A percentile compares a stretch with the other conserved stretches of the same genome.
These are phyloP conservation scores for Cantharis nigra DNA, from an alignment of 2,888 invertebrate genomes.

Conservation along the genomic window DNA sequence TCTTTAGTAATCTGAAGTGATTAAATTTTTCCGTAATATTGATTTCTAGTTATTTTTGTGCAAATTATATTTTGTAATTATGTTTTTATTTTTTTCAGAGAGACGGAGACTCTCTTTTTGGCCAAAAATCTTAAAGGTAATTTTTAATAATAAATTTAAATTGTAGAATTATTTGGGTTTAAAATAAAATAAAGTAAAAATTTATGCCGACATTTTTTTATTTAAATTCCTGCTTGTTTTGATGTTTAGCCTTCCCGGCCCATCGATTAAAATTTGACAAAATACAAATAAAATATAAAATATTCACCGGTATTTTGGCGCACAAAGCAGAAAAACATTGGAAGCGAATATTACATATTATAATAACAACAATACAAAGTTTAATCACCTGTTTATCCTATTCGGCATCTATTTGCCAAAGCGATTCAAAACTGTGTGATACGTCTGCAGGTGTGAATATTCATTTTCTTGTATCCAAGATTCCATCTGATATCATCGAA, in stretches of 20 bases:
- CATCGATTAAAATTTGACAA: too few species aligned
- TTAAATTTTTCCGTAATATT: neutral
- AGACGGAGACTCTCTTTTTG: neutral
- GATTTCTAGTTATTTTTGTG: neutral
- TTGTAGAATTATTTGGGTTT: neutral
- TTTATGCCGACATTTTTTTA: neutral
- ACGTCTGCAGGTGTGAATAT: too few species aligned
- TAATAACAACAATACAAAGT: too few species aligned
- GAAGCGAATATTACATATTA: too few species aligned
- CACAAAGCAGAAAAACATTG: too few species aligned
- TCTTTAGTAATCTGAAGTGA: neutral
- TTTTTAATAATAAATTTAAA: neutral
- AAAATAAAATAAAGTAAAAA: neutral
- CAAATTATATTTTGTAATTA: neutral
- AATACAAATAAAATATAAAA: too few species aligned
- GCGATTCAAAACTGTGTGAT: too few species aligned
- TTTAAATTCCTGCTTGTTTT: neutral
- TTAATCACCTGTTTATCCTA: too few species aligned
- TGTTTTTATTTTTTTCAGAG: neutral
- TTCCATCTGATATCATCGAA: too few species aligned
- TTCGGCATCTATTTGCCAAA: too few species aligned
- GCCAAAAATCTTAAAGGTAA: neutral
- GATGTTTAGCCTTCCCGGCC: neutral
- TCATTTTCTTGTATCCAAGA: too few species aligned
- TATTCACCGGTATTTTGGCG: too few species aligned